Conservation (phyloP, 2,888 invertebrate genomes). For the Alsophila aescularia region DNA sequence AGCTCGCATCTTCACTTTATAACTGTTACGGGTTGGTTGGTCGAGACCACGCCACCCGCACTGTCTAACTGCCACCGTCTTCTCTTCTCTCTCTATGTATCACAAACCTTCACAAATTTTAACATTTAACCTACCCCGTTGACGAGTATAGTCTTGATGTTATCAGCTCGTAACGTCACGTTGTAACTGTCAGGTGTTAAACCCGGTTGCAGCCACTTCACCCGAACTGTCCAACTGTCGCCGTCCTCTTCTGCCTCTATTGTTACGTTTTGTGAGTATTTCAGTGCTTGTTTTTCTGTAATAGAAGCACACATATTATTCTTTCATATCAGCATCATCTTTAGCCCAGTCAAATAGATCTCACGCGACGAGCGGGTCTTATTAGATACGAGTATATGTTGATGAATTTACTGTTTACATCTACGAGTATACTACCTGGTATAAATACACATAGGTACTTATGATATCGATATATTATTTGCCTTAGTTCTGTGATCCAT, state of each 20-base stretch:
- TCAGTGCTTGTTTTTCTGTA: conserved; percentile 6
- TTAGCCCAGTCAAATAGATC: no score
- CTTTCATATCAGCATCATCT: no score
- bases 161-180: conserved; percentile 47
- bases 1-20: conserved; percentile 54
- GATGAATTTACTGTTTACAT: no score
- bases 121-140: conserved; percentile 55
- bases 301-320: background rate
- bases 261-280: conserved; percentile 38
- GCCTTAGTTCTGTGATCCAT: no score
- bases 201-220: conserved; percentile 53
- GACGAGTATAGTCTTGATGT: conserved; percentile 29
- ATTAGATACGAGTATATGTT: no score
- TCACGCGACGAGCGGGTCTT: no score
- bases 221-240: conserved; percentile 52
- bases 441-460: no score
- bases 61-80: no score
- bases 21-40: conserved; percentile 49
- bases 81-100: no score
- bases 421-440: no score
- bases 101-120: background rate
- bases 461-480: no score
- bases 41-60: conserved; percentile 56
- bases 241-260: conserved; percentile 38
- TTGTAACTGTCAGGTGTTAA: conserved; percentile 50